Evolutionary conservation across 2,113 vertebrate genomes (phyloP), one percentile per base, ranked within the genome.

Genomic region (Hippocampus barbouri): DNA sequence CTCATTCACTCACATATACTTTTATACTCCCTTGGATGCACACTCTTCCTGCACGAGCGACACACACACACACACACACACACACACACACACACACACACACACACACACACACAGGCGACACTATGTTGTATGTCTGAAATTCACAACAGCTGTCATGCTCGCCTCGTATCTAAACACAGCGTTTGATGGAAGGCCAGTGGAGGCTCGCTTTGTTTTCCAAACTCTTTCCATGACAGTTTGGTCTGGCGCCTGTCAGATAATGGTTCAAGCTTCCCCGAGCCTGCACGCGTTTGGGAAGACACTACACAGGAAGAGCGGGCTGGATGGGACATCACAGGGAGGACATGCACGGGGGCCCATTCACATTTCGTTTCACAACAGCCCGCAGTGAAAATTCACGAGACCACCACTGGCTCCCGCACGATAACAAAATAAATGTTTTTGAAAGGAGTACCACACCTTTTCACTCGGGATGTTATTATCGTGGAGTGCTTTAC

Each of bases 221-320:
- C 83, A 89, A 86, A 81, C 84, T 83, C 77, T 68, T 61, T 41
- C 25, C 0, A 30, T n/a, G 69, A 80, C 73, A 82, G 74, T 60
- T 66, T 5, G 43, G 57, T 45, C 38, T 63, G 73, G 72, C 72
- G 61, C 68, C 75, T 30, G 78, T 79, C 69, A 85, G 88, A 90
- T 90, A 85, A 83, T 51, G 70, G 30, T 82, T 87, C 21, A 85
- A 75, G 7, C 61, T 82, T 78, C 79, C 75, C 12, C 66, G 62
- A 25, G 72, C 27, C 53, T 10, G 14, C 2, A 57, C 43, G 40
- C 40, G 2, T 68, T 68, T 71, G 69, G 43, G 1, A 43, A 88
- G 84, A 89, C 79, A 77, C 71, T 71, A 69, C 27, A 1, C 87
- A 89, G 84, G 75, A 63, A 81, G 76, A 67, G 30, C 75, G 66